A percentile compares a stretch with the other conserved stretches of the same genome.
Conservation (phyloP, 2,113 vertebrate species). For the Columba livia region DNA sequence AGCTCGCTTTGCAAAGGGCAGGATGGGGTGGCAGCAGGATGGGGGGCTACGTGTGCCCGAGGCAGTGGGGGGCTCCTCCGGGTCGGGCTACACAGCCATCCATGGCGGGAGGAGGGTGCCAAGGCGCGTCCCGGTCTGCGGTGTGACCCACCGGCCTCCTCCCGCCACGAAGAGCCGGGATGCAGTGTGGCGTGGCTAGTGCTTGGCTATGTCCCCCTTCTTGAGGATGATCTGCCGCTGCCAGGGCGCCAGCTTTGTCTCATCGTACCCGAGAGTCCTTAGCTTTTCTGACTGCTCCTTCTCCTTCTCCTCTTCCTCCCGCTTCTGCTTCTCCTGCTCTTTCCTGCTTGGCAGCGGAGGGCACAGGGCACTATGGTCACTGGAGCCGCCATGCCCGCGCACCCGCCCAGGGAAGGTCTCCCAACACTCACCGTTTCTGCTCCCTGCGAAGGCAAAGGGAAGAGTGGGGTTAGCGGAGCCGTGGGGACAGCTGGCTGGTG, state of each 20-base stretch:
- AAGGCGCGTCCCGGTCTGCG: neutral
- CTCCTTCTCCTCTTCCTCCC: slow-evolving; percentile 84
- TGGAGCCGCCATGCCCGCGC: neutral
- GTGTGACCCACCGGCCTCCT: neutral
- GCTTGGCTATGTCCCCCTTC: slow-evolving; percentile 94
- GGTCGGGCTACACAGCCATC: neutral
- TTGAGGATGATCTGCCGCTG: slow-evolving; percentile 96
- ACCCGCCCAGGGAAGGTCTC: neutral
- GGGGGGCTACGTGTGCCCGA: neutral
- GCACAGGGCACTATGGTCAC: neutral
- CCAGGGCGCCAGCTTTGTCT: slow-evolving; percentile 96
- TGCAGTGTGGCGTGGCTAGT: slow-evolving; percentile 69
- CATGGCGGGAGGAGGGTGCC: neutral
- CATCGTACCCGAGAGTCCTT: slow-evolving; percentile 93
- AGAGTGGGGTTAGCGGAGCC: neutral
- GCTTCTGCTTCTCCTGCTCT: slow-evolving; percentile 84
- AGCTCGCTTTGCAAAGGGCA: neutral
- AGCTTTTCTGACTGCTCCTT: slow-evolving; percentile 91
- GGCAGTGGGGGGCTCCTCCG: neutral
- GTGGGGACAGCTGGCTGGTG: accelerated
- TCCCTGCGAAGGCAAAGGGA: slow-evolving; percentile 78
- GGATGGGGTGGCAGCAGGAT: neutral
- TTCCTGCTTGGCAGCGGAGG: slow-evolving; percentile 74
- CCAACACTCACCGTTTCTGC: slow-evolving; percentile 90
- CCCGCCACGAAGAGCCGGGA: slow-evolving; percentile 5